Evolutionary conservation across 2,888 invertebrate genomes (phyloP).

Genomic region (Lasioglossum morio): DNA sequence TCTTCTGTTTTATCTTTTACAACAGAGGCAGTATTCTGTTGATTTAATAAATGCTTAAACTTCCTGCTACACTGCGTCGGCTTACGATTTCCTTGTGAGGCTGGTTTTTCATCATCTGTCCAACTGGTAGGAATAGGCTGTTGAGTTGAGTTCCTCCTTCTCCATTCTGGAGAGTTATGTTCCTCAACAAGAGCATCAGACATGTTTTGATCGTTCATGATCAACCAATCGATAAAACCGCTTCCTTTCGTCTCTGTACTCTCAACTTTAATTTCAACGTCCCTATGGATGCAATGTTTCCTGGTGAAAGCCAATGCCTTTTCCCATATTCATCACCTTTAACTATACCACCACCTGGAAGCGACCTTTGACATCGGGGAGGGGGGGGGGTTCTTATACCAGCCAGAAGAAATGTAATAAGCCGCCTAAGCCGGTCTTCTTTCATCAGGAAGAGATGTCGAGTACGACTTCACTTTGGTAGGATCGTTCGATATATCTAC

Average conservation of each 20-base stretch:
- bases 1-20: too few relatives aligned
- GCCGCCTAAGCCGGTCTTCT: constrained; percentile 96
- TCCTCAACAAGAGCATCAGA: constrained; percentile 96
- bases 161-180: too few relatives aligned
- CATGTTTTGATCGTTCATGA: constrained; percentile 94
- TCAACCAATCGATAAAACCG: constrained; percentile 98
- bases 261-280: constrained; percentile 97
- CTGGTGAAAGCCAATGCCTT: constrained; percentile 96
- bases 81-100: too few relatives aligned
- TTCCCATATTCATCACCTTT: constrained; percentile 97
- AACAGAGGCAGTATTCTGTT: too few relatives aligned
- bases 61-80: too few relatives aligned
- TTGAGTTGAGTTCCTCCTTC: too few relatives aligned
- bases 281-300: constrained; percentile 95
- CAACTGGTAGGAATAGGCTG: too few relatives aligned
- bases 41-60: too few relatives aligned
- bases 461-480: constrained; percentile 94
- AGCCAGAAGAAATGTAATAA: constrained; percentile 97
- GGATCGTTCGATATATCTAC: constrained; percentile 94
- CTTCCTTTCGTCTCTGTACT: constrained; percentile 97
- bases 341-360: constrained; percentile 87
- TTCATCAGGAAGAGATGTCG: constrained; percentile 98
- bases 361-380: constrained; percentile 92
- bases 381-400: constrained; percentile 88
- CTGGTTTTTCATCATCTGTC: too few relatives aligned